These are phyloP conservation scores for Megastigmus dorsalis DNA, from an alignment of 2,888 invertebrate species.

Conservation along the genomic window DNA sequence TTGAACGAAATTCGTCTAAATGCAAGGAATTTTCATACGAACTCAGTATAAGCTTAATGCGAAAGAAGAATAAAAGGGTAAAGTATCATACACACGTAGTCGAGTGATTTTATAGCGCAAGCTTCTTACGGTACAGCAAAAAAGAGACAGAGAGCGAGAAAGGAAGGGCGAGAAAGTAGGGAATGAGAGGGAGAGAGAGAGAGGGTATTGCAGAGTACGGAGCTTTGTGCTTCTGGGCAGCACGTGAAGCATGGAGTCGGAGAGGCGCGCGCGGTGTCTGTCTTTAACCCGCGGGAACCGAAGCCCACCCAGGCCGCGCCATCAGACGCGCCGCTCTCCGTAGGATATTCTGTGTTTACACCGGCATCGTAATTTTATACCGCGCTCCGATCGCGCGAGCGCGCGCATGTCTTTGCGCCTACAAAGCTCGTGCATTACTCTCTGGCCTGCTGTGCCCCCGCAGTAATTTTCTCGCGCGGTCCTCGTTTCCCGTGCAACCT, in stretches of 20 bases:
- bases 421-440: too few species aligned
- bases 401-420: too few species aligned
- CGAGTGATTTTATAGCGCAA: too few species aligned
- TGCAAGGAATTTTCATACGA: too few species aligned
- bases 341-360: conserved; percentile 70
- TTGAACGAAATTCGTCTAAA: too few species aligned
- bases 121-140: too few species aligned
- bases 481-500: not conserved
- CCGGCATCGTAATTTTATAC: conserved; percentile 71
- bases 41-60: too few species aligned
- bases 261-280: not conserved
- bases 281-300: not conserved
- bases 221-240: conserved; percentile 63
- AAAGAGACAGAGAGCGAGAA: not conserved
- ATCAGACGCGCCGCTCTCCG: conserved; percentile 71
- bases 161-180: not conserved
- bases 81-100: too few species aligned
- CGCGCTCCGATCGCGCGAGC: conserved; percentile 63
- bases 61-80: not conserved
- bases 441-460: not conserved
- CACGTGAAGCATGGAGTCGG: conserved; percentile 63
- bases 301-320: conserved; percentile 70
- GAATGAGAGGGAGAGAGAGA: not conserved
- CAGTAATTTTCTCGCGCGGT: not conserved
- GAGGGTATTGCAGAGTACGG: not conserved